Evolutionary conservation across 2,888 invertebrate species (phyloP).

Genomic region (Rotaria macrura): DNA sequence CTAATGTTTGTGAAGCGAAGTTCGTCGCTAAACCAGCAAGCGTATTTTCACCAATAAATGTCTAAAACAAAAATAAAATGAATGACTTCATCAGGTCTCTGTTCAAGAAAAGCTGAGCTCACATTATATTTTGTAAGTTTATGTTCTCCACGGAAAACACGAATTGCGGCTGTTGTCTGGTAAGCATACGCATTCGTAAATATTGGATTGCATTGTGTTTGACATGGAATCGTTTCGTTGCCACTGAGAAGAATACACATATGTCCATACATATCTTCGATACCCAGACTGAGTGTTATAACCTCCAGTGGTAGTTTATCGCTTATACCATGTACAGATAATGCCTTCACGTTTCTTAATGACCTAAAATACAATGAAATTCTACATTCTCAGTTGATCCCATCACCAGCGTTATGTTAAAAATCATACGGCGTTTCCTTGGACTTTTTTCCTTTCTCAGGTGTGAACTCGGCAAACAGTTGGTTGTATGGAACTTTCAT

Average conservation of each 20-base stretch:
- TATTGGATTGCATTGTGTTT: not conserved
- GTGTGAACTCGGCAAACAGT: too few species aligned
- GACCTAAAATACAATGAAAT: too few species aligned
- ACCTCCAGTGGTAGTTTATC: not conserved
- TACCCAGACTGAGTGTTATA: not conserved
- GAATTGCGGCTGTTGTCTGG: not conserved
- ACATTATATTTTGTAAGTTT: slow-evolving; percentile 13
- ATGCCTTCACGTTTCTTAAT: too few species aligned
- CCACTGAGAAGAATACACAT: not conserved
- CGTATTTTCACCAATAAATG: not conserved
- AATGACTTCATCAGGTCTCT: not conserved
- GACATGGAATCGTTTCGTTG: not conserved
- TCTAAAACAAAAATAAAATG: not conserved
- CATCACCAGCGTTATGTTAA: too few species aligned
- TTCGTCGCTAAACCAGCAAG: not conserved
- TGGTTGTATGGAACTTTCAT: too few species aligned
- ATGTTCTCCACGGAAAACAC: not conserved
- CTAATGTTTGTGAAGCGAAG: not conserved
- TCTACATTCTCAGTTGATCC: too few species aligned
- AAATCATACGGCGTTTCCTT: too few species aligned
- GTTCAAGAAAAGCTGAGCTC: too few species aligned
- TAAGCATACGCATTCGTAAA: not conserved
- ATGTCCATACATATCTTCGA: not conserved
- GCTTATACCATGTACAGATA: too few species aligned
- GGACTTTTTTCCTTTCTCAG: too few species aligned